These are phyloP conservation scores for Selene dorsalis DNA, from an alignment of 2,797 vertebrate genomes.

Conservation along the genomic window DNA sequence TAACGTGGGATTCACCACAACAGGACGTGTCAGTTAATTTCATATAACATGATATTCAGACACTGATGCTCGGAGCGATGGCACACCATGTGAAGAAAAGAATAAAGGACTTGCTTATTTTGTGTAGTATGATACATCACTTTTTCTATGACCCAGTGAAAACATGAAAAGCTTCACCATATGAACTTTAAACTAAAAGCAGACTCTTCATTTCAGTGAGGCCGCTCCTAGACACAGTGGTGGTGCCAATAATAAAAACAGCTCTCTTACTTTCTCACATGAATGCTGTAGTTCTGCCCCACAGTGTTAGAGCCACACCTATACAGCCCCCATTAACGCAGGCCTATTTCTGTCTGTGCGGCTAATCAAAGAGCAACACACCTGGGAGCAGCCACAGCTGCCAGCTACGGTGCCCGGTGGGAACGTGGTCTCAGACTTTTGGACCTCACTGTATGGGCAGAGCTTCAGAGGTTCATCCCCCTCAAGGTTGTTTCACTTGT, in stretches of 20 bases:
- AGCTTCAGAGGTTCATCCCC: background rate
- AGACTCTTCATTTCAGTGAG: background rate
- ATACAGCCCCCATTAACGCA: background rate
- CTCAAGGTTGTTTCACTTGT: background rate
- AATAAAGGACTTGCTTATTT: background rate
- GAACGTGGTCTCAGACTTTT: background rate
- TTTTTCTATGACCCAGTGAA: background rate
- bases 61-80: background rate
- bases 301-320: background rate
- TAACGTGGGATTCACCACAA: conserved; percentile 1
- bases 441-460: background rate
- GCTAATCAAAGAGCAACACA: background rate
- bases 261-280: background rate
- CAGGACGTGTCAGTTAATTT: conserved; percentile 6
- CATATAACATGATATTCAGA: conserved; percentile 2
- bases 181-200: no score
- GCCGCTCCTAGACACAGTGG: background rate
- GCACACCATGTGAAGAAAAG: background rate
- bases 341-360: background rate
- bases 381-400: conserved; percentile 5
- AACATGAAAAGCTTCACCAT: background rate
- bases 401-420: background rate
- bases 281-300: background rate
- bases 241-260: background rate
- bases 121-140: background rate